These are phyloP conservation scores for Hirtodrosophila confusa DNA, from an alignment of 2,888 invertebrate species.

Conservation along the genomic window DNA sequence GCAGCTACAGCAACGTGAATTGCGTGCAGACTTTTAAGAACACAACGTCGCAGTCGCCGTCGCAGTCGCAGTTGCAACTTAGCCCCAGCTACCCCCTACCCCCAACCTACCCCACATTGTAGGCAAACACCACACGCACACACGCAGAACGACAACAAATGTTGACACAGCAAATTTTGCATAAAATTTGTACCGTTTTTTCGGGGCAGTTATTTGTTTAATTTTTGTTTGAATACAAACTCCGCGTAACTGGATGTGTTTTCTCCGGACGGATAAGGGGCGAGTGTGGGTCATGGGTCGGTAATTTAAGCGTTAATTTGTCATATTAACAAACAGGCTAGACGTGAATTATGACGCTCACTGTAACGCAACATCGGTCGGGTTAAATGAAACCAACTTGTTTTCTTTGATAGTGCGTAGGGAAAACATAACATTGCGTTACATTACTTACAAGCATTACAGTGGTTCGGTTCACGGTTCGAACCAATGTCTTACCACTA, in stretches of 20 bases:
- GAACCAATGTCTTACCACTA: too few species aligned
- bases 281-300: not conserved
- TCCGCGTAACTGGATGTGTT: constrained; percentile 26
- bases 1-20: constrained; percentile 25
- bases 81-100: not conserved
- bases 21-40: constrained; percentile 62
- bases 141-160: constrained; percentile 34
- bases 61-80: constrained; percentile 5
- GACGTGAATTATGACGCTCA: too few species aligned
- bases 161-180: constrained; percentile 56
- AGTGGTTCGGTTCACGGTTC: too few species aligned
- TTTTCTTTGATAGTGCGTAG: too few species aligned
- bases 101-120: constrained; percentile 40
- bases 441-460: too few species aligned
- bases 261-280: constrained; percentile 1
- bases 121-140: constrained; percentile 37
- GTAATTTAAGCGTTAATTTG: not conserved
- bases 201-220: not conserved
- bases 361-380: too few species aligned
- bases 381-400: too few species aligned
- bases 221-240: constrained; percentile 9
- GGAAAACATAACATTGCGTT: too few species aligned
- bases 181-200: constrained; percentile 51
- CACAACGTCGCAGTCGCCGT: constrained; percentile 23
- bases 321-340: too few species aligned